Evolutionary conservation across 1,140 invertebrate genomes (phyloP), one percentile per base, ranked within the genome.

Genomic region (Drosophila neocordata): DNA sequence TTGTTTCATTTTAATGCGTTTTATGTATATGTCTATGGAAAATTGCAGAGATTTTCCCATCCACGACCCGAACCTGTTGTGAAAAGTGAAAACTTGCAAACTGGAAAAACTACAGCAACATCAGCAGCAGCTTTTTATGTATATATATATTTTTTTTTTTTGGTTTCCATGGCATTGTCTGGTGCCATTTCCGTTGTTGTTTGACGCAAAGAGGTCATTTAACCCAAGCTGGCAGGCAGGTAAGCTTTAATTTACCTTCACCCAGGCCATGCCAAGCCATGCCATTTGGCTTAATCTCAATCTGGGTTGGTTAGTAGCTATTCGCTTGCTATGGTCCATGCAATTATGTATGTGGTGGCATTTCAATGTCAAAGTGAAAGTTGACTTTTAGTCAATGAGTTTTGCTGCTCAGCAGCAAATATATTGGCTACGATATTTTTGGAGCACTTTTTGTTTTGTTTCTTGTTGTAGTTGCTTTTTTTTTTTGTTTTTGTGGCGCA

Each of bases 321-420:
- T 4, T 24, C 22, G 22, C 37, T 44, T 52, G 67, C 34, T 18
- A 20, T 64, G 73, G 61, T 60, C 55, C 37, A 58, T 31, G 83
- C 79, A 88, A 88, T 88, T 88, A 79, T 88, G 53, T 56, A 56
- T 56, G 9, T 51, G 44, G 56, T 62, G 53, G 69, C 72, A 83
- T 89, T 90, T 90, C 89, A 90, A 90, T 90, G 89, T 90, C 89
- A 90, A 90, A 90, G 89, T 90, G 89, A 90, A 90, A 90, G 89
- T 90, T 89, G 72, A 83, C 84, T 87, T 75, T 82, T 66, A 71
- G 74, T 71, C 74, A 77, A 48, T 48, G 41, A 48, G 41, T 48
- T 48, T 11, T 24, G 22, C 2, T 24, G 22, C 22, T 44, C 78
- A 69, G 31, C 64, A 63, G 44, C 62, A 58, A 58, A 48, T 65